Base-by-base conservation (phyloP, 2,888 invertebrate species). In the Anoncus sp. region DNA sequence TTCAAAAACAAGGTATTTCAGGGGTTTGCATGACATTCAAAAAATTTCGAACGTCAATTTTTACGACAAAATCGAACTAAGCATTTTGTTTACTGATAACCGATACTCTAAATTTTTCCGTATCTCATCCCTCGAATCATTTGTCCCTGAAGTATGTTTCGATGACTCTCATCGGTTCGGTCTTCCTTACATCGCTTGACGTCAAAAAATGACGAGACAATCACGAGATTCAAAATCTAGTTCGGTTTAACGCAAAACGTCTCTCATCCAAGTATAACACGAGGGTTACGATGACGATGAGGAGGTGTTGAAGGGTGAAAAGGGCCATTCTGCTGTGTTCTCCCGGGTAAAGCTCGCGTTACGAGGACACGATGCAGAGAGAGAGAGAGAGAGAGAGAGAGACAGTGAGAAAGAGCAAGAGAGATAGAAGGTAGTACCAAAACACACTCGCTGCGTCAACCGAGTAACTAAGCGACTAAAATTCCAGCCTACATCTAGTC, bases 401-500 rank as follows among this genome's bases (percentile, higher is more conserved):
- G n/a, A n/a, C n/a, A n/a, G n/a, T n/a, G n/a, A n/a, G n/a, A n/a
- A n/a, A n/a, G n/a, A n/a, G n/a, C n/a, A n/a, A n/a, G n/a, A n/a
- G n/a, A n/a, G n/a, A n/a, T n/a, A n/a, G n/a, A n/a, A n/a, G n/a
- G n/a, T n/a, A n/a, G n/a, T 55, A 75, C 77, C 76, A 75, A 77
- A 82, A 45, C 53, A 6, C 45, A 47, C 35, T 51, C 53, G 27
- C 31, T 38, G 49, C 51, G 57, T 59, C 27, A 51, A 51, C 70
- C 65, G 67, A 55, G 69, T 67, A 62, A 67, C 70, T 51, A 40
- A 75, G 16, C 47, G 69, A 77, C 59, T 40, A 69, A 77, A 73
- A 57, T 38, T 40, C n/a, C n/a, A n/a, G n/a, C n/a, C n/a, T n/a
- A n/a, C 57, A 31, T 51, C 22, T 40, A 67, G 67, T 81, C 62